Conservation (phyloP, 64 coral and sea anemone species). For the Exaiptasia diaphana region DNA sequence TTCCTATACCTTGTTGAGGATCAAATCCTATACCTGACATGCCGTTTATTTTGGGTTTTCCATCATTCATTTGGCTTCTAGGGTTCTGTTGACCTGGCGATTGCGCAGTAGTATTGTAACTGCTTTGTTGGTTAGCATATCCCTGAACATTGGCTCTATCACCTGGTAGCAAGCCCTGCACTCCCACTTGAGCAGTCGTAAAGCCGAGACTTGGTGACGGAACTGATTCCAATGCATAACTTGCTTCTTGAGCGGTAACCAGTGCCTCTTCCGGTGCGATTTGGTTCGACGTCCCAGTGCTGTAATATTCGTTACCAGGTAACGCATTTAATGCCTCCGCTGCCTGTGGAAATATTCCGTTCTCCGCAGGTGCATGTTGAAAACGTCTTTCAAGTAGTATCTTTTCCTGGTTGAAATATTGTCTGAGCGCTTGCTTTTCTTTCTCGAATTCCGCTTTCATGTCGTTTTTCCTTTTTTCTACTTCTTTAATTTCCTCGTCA, state of each 20-base stretch:
- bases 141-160: neutral
- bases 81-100: neutral
- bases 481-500: conserved; percentile 54
- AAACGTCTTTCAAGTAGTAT: conserved; percentile 20
- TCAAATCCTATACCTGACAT: neutral
- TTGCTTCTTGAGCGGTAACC: neutral
- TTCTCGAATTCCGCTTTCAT: conserved; percentile 72
- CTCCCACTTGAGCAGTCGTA: neutral
- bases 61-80: neutral
- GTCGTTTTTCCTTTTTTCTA: conserved; percentile 51
- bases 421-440: conserved; percentile 55
- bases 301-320: too few species aligned
- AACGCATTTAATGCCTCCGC: neutral
- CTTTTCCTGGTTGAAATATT: conserved; percentile 62
- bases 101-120: neutral
- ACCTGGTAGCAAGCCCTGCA: neutral
- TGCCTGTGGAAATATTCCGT: neutral
- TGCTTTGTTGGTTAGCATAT: neutral
- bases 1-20: neutral
- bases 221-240: neutral
- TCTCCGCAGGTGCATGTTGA: neutral
- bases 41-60: too few species aligned
- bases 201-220: neutral
- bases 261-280: neutral
- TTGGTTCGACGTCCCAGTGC: neutral